Conservation (phyloP, 2,113 vertebrate species). For the Scolopax mira region DNA sequence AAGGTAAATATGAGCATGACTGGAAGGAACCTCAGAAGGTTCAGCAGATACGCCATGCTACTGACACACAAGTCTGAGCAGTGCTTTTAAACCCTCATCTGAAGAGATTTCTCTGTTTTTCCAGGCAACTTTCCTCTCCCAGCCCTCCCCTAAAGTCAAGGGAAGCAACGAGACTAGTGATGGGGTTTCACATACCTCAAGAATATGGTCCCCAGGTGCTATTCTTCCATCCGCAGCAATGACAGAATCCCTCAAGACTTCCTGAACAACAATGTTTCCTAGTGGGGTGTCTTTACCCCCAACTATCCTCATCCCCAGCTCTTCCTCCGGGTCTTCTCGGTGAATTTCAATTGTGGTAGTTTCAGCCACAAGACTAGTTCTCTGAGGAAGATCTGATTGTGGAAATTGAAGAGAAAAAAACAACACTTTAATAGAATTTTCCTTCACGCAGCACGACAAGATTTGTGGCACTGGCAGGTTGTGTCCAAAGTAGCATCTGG, state of each 20-base stretch:
- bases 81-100: background rate
- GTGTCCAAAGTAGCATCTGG: background rate
- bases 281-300: constrained; percentile 91
- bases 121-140: background rate
- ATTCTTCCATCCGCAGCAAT: constrained; percentile 83
- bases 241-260: constrained; percentile 82
- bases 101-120: background rate
- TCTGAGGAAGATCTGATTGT: constrained; percentile 77
- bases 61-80: background rate
- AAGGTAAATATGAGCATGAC: background rate
- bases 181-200: constrained; percentile 77
- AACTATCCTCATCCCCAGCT: constrained; percentile 87
- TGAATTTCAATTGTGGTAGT: constrained; percentile 83
- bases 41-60: background rate
- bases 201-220: constrained; percentile 90
- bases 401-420: background rate
- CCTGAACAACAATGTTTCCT: constrained; percentile 90
- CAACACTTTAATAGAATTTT: background rate
- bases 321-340: constrained; percentile 82
- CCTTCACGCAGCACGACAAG: background rate
- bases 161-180: background rate
- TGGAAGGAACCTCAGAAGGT: background rate
- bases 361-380: constrained; percentile 88
- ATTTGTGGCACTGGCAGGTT: background rate
- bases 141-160: background rate